phyloP scores from a whole-genome alignment of 2,888 invertebrate genomes.

The Stenurella melanura region DNA sequence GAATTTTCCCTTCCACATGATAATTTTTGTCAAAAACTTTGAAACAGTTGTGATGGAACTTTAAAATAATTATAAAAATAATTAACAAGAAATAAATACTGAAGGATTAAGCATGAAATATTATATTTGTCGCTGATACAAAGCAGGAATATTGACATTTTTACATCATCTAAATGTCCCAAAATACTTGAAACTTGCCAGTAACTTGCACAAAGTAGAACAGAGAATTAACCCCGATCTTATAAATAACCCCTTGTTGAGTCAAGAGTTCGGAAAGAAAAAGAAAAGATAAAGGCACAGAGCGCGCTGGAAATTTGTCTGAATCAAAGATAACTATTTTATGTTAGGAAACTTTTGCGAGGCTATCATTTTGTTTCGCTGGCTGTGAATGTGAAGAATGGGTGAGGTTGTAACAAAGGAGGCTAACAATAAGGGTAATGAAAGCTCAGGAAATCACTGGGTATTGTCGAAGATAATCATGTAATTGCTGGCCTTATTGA shows the following conservation, averaged over 20 bases:
- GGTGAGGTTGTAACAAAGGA: slow-evolving; percentile 66
- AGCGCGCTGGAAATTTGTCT: slow-evolving; percentile 61
- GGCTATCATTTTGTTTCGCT: slow-evolving; percentile 71
- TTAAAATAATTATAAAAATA: too few species aligned
- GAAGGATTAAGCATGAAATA: too few species aligned
- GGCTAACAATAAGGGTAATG: slow-evolving; percentile 72
- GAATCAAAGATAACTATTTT: slow-evolving; percentile 59
- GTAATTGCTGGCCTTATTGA: slow-evolving; percentile 67
- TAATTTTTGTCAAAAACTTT: too few species aligned
- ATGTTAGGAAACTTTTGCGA: slow-evolving; percentile 63
- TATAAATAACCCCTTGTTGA: slow-evolving; percentile 59
- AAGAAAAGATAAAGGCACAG: slow-evolving; percentile 62
- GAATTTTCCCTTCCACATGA: too few species aligned
- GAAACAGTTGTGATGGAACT: too few species aligned
- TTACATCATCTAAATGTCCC: neutral
- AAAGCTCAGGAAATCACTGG: slow-evolving; percentile 72
- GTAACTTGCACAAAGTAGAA: slow-evolving; percentile 16
- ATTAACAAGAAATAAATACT: too few species aligned
- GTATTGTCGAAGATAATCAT: slow-evolving; percentile 71
- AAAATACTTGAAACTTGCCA: slow-evolving; percentile 21
- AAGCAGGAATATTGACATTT: too few species aligned
- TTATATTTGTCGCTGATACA: too few species aligned
- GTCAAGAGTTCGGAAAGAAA: slow-evolving; percentile 60
- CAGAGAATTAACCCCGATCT: slow-evolving; percentile 42
- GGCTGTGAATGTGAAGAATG: slow-evolving; percentile 63